These are phyloP conservation scores for Scaptomyza flava DNA, from an alignment of 2,888 invertebrate genomes.

Conservation along the genomic window DNA sequence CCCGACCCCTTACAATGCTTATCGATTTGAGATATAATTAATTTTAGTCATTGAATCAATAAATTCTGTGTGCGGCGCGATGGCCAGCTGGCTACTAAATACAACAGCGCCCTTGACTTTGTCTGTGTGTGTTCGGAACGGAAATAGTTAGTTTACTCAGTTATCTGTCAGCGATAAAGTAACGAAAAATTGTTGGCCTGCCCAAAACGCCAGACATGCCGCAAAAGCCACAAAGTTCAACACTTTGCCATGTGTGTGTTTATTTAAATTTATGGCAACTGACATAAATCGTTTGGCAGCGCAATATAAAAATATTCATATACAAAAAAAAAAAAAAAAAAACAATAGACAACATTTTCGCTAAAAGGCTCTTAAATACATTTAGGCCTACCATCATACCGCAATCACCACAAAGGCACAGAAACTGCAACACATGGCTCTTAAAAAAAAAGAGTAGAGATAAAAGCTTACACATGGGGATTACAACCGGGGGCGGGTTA, in stretches of 20 bases:
- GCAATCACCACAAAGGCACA: not conserved
- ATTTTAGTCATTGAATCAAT: constrained; percentile 67
- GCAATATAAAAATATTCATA: constrained; percentile 19
- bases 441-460: constrained; percentile 1
- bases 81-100: constrained; percentile 24
- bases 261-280: constrained; percentile 66
- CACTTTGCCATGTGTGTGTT: not conserved
- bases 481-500: not conserved
- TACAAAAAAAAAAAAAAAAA: constrained; percentile 3
- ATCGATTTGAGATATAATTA: constrained; percentile 79
- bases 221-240: constrained; percentile 26
- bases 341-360: constrained; percentile 8
- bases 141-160: constrained; percentile 54
- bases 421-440: constrained; percentile 21
- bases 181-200: constrained; percentile 9
- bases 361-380: constrained; percentile 48
- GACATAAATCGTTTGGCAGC: constrained; percentile 57
- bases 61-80: constrained; percentile 15
- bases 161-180: constrained; percentile 64
- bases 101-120: constrained; percentile 66
- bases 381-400: constrained; percentile 18
- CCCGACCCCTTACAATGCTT: constrained; percentile 34
- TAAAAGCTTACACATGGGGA: not conserved
- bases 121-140: constrained; percentile 37
- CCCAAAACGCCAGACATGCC: too few relatives aligned